Conservation (phyloP, 2,113 vertebrate species). For the Ictidomys tridecemlineatus region DNA sequence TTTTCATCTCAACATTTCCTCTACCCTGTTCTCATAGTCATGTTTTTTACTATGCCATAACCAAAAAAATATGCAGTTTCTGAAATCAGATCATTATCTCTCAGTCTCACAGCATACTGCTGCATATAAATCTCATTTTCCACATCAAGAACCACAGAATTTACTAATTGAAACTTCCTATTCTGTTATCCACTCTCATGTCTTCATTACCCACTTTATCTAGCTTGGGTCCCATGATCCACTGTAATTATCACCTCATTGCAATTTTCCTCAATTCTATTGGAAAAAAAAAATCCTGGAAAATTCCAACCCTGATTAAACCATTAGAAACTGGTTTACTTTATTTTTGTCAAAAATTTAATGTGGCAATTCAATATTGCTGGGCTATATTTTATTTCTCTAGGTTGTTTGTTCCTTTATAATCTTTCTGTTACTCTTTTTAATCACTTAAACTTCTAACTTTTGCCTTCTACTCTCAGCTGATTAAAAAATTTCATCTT, state of each 20-base stretch:
- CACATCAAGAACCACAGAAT: neutral
- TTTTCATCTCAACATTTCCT: neutral
- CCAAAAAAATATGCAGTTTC: neutral
- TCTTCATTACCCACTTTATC: neutral
- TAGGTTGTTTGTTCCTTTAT: too few species aligned
- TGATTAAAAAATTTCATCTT: neutral
- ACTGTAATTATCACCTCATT: neutral
- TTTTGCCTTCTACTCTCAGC: neutral
- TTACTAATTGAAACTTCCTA: neutral
- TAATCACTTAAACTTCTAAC: neutral
- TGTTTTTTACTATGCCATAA: neutral
- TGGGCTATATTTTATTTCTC: neutral
- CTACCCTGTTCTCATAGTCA: neutral
- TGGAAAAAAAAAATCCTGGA: neutral
- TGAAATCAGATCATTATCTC: neutral
- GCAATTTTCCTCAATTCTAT: neutral
- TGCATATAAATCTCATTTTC: neutral
- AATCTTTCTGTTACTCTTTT: neutral
- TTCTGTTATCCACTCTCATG: neutral
- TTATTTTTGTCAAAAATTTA: neutral
- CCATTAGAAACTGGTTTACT: neutral
- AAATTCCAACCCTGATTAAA: neutral
- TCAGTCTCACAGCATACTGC: neutral
- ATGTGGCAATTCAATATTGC: neutral
- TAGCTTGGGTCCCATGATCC: neutral